Evolutionary conservation across 2,113 vertebrate genomes (phyloP), one percentile per base, ranked within the genome.

Genomic region (Neoarius graeffei): DNA sequence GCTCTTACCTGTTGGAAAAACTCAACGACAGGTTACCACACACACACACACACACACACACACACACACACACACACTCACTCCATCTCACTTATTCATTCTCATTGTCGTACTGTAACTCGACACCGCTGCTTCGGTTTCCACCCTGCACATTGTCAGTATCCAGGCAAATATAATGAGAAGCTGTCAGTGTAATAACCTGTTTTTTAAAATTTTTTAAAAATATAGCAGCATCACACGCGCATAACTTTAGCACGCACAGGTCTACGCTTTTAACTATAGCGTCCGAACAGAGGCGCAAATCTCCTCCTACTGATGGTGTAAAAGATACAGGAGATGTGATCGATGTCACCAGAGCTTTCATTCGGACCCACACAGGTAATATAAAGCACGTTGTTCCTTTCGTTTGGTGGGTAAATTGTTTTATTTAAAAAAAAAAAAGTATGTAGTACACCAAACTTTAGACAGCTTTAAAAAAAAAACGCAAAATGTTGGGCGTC

Each of bases 1-100:
- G 98, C 74, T 99, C 98, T 0, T 99, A 99, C 86, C 96, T 99
- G 23, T 93, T 99, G 91, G 98, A 99, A 91, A 96, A 96, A n/a
- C 95, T 99, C 88, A 99, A 99, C 71, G 98, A 99, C 96, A 97
- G 98, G 98, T 99, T 90, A 92, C 42, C 87, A 67, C 35, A 84
- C 48, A 62, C 80, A 50, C 83, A 69, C 64, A 85, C 66, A 73
- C 66, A 62, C 80, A 50, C 83, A 69, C 64, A 85, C 66, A 73
- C 66, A 62, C 80, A 50, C 83, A 69, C 87, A 67, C 35, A 84
- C 48, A 62, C 80, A 50, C 83, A 69, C 64, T 86, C 66, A 73
- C 66, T 73, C 48, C 20, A 13, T 60, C 27, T 59, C 9, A 23
- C 5, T 35, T 69, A 54, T 85, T 79, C 23, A 74, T 60, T 73